Base-by-base conservation (phyloP, 1,140 invertebrate genomes). In the Rhagoletis pomonella region DNA sequence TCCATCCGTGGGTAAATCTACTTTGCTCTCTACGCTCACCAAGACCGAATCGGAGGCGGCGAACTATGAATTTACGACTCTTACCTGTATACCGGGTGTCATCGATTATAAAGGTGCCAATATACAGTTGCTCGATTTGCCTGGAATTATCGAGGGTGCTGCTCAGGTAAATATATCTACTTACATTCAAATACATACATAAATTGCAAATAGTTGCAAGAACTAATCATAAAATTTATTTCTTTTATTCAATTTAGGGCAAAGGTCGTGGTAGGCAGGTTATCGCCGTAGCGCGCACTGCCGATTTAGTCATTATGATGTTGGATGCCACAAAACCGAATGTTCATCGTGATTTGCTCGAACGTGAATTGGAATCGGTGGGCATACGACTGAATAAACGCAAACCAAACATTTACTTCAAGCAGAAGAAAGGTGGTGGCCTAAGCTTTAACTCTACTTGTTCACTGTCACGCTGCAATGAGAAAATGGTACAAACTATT, bases 11-110 rank as follows among this genome's bases (percentile, higher is more conserved):
- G 98, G 98, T 94, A 98, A 98, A 95, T 99, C 99, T 17, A 99
- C 98, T 1, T 94, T 99, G 87, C 93, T 99, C 85, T 98, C 97
- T 90, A 99, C 98, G 0, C 93, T 99, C 88, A 99, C 98, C 2
- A 97, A 97, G 92, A 99, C 98, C 47, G 96, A 99, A 93, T 99
- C 98, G 89, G 99, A 87, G 86, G 69, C 97, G 85, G 99, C 99
- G 12, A 97, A 97, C 86, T 99, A 99, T 94, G 99, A 99, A 94
- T 99, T 99, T 93, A 99, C 99, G 88, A 99, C 99, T 0, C 94
- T 99, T 65, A 99, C 99, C 44, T 99, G 99, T 94, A 99, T 99
- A 91, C 99, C 99, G 81, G 99, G 99, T 87, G 98, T 99, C 0
- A 99, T 99, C 89, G 97, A 99, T 93, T 99, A 99, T 92, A 98